Conservation (phyloP, 2,888 invertebrate genomes). For the Imbricaverruca yamaguchii region DNA sequence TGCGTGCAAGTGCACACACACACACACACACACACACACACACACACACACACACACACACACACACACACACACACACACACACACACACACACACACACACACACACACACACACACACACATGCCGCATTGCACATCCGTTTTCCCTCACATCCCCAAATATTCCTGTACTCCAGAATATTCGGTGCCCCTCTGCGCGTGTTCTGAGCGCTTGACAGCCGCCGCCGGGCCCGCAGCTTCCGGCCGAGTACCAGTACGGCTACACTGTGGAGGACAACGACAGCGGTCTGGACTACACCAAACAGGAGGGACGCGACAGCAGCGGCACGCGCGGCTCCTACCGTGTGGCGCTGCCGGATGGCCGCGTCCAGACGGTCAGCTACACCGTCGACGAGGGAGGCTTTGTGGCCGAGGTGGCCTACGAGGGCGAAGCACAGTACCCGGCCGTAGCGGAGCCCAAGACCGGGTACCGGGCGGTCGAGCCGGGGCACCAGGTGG, state of each 20-base stretch:
- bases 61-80: too few relatives aligned
- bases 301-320: constrained; percentile 24
- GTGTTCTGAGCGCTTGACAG: too few relatives aligned
- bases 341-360: constrained; percentile 29
- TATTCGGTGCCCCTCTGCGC: too few relatives aligned
- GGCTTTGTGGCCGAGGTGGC: constrained; percentile 33
- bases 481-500: not conserved
- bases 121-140: too few relatives aligned
- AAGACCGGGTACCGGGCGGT: constrained; percentile 14
- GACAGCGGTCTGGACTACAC: constrained; percentile 22
- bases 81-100: too few relatives aligned
- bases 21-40: too few relatives aligned
- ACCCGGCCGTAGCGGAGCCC: constrained; percentile 25
- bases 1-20: too few relatives aligned
- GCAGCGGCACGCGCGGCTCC: constrained; percentile 25
- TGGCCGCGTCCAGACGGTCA: constrained; percentile 27
- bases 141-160: too few relatives aligned
- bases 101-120: too few relatives aligned
- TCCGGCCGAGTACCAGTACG: constrained; percentile 24
- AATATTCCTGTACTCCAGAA: too few relatives aligned
- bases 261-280: constrained; percentile 25
- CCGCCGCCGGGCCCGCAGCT: not conserved
- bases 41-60: too few relatives aligned
- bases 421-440: constrained; percentile 33
- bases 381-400: constrained; percentile 28